A percentile compares a stretch with the other conserved stretches of the same genome.
Conservation (phyloP, 1,140 invertebrate genomes). For the Phymorhynchus buccinoides region DNA sequence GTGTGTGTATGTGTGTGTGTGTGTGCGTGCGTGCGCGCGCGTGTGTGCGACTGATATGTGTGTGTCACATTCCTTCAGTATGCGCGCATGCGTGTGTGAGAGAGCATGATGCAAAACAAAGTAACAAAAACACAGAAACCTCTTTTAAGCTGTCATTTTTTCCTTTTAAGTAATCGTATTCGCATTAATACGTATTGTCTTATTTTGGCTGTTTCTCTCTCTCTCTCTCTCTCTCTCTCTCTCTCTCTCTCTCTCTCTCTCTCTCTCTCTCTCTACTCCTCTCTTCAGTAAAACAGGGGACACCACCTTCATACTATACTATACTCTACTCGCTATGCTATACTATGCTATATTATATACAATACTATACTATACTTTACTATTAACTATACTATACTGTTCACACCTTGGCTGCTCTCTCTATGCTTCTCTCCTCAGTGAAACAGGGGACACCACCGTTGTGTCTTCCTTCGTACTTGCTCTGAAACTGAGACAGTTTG, state of each 20-base stretch:
- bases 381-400: not conserved
- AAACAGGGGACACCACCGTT: conserved; percentile 73
- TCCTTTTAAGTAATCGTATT: too few relatives aligned
- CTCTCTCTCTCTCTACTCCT: not conserved
- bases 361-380: not conserved
- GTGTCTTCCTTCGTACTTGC: conserved; percentile 70
- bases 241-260: not conserved
- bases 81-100: not conserved
- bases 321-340: too few relatives aligned
- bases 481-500: conserved; percentile 62
- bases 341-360: not conserved
- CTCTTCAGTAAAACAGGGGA: too few relatives aligned
- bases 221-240: too few relatives aligned
- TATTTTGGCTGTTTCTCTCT: too few relatives aligned
- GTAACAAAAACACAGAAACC: not conserved
- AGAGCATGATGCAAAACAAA: not conserved
- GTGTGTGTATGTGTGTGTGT: too few relatives aligned
- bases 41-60: not conserved
- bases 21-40: too few relatives aligned
- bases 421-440: conserved; percentile 69
- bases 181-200: conserved; percentile 51
- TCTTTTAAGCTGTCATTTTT: too few relatives aligned
- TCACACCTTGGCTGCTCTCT: conserved; percentile 70
- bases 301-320: too few relatives aligned
- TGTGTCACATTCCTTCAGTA: not conserved